Evolutionary conservation across 35 echinoderm and acorn worm species (phyloP).

Genomic region (Apostichopus parvimensis): DNA sequence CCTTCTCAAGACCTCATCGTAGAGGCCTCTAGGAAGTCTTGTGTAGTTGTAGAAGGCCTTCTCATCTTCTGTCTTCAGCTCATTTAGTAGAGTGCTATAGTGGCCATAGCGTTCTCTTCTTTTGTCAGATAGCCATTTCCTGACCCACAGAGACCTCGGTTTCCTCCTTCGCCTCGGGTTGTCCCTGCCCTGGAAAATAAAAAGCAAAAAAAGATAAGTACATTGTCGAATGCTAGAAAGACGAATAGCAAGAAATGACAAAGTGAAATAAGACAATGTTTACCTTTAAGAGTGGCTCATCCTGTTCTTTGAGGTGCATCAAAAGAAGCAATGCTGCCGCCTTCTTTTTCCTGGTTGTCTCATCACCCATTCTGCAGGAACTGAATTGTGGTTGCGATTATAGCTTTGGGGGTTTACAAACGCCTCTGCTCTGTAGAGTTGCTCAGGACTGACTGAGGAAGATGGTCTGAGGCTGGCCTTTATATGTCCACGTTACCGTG

Average conservation of each 20-base stretch:
- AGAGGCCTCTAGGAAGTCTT: background rate
- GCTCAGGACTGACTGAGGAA: too few species aligned
- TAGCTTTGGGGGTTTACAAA: background rate
- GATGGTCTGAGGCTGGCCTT: too few species aligned
- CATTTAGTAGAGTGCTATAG: conserved; percentile 14
- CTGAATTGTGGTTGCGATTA: conserved; percentile 26
- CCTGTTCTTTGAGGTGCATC: conserved; percentile 3
- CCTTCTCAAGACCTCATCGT: background rate
- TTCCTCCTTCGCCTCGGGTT: background rate
- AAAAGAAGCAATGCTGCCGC: conserved; percentile 36
- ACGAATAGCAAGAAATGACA: background rate
- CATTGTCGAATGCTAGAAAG: too few species aligned
- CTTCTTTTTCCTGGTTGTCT: conserved; percentile 26
- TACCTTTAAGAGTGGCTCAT: background rate
- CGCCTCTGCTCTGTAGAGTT: too few species aligned
- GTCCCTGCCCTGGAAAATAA: background rate
- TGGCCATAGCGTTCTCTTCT: conserved; percentile 1
- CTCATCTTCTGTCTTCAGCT: conserved; percentile 7
- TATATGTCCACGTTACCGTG: too few species aligned
- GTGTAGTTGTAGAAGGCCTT: background rate
- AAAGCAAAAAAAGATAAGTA: background rate
- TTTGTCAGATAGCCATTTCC: conserved; percentile 13
- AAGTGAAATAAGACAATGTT: conserved; percentile 17
- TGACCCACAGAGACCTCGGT: background rate
- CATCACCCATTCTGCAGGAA: conserved; percentile 38